Base-by-base conservation (phyloP, 2,888 invertebrate genomes). In the Syrphus vitripennis region DNA sequence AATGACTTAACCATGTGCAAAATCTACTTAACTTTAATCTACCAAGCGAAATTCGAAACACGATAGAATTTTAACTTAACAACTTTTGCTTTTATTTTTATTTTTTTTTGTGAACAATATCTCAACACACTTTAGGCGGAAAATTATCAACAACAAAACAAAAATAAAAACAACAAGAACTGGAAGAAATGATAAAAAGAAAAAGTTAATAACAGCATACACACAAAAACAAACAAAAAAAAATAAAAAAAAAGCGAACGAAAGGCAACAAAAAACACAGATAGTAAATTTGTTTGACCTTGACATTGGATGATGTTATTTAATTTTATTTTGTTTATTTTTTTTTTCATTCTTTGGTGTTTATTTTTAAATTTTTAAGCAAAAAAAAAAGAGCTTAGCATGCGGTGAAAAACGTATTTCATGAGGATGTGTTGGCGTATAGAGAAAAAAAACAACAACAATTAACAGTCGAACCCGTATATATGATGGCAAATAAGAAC, bases 201-300 rank as follows among this genome's bases (percentile, higher is more conserved):
- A 70, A 69, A 70, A 61, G 5, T 61, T 53, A 57, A 70, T 16
- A 70, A 70, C 12, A 53, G 21, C 1, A 55, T 21, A 50, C 12
- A 69, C 10, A 55, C 12, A 9, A 9, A 3, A 21, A 48, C 3
- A 48, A 42, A 42, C 10, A 1, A 21, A 12, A n/a, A 50, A 70
- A 53, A 31, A 69, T 4, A 21, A 48, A 55, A 76, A 70, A 37
- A 14, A 50, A 74, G 31, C 16, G 34, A 40, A 67, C 34, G 16
- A 65, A 63, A 75, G 14, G 19, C 50, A 59, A 80, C 14, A 6
- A 63, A 61, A 53, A 53, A 55, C 24, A 70, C 40, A 86, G 75
- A 87, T 83, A 87, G 79, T 87, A 87, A 87, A 87, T 87, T 87
- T 79, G 75, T 87, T 87, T 87, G 87, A 87, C 87, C 87, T 87